Percentiles rank a stretch among this genome's conserved stretches.
Evolutionary conservation across 2,888 invertebrate genomes (phyloP).

Genomic region (Cecidostiba fungosa): DNA sequence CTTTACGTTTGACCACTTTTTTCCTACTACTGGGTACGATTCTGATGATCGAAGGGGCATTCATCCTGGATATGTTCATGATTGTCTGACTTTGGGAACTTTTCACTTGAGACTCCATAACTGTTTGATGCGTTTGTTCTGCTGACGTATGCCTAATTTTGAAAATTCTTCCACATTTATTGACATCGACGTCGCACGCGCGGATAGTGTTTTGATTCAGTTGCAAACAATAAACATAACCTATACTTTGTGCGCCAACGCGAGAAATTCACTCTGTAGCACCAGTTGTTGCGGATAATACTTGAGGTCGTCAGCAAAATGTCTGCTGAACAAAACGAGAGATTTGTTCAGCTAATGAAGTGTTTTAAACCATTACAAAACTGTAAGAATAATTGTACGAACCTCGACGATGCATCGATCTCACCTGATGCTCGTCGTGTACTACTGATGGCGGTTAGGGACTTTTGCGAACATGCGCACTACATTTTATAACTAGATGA

Average conservation of each 20-base stretch:
- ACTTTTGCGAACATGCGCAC: constrained; percentile 24
- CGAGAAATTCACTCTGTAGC: too few species aligned
- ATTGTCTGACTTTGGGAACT: background rate
- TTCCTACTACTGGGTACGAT: constrained; percentile 22
- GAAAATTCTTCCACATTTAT: background rate
- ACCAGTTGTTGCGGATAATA: too few species aligned
- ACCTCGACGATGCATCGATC: background rate
- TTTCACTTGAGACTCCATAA: background rate
- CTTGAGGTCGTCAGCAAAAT: background rate
- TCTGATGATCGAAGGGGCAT: constrained; percentile 22
- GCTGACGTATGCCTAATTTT: background rate
- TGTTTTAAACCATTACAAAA: background rate
- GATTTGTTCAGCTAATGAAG: background rate
- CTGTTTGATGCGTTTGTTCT: background rate
- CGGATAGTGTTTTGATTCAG: background rate
- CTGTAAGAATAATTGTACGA: background rate
- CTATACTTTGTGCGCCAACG: background rate
- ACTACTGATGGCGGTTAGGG: background rate
- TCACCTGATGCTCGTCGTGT: background rate
- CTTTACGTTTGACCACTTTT: background rate
- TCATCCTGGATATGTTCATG: background rate
- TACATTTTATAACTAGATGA: background rate
- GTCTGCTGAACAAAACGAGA: background rate
- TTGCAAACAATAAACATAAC: constrained; percentile 9
- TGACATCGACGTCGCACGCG: background rate